Base-by-base conservation (phyloP, 1,140 invertebrate genomes). In the Magallana ariakensis region DNA sequence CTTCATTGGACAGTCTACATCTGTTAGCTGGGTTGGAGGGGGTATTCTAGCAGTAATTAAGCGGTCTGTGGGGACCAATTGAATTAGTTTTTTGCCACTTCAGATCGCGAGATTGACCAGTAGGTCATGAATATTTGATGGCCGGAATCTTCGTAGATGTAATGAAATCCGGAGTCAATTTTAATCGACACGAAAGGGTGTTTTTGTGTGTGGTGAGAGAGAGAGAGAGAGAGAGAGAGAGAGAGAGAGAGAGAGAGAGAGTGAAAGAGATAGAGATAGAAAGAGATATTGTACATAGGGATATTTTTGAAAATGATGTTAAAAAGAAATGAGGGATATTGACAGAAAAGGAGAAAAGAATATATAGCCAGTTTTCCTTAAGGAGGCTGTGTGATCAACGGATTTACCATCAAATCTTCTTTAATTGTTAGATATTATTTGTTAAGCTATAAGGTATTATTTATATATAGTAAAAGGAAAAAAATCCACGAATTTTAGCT, bases 101-200 rank as follows among this genome's bases (percentile, higher is more conserved):
- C 26, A 26, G 22, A 19, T 75, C 22, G 66, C 66, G 22, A 75
- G 66, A 22, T 26, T 26, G 66, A 26, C 22, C 66, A 26, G 66
- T 4, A 26, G 66, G 33, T 75, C 66, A 75, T 75, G 66, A 75
- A 75, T 75, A 26, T 75, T 75, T 75, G 33, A 75, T 75, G 66
- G 22, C 19, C 22, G 66, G 66, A 75, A 33, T 75, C 66, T 46
- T 33, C 33, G 22, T 46, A 75, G 66, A 75, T 75, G 66, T 75
- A 75, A 75, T 75, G 22, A 75, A 75, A 75, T 75, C 66, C 66
- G 66, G 22, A 75, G 66, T 75, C 66, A 75, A 26, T 75, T 75
- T 75, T 33, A 75, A 75, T 75, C 10, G 22, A 75, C 66, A 75
- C 66, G 66, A 75, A 33, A 75, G 33, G 33, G 33, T 46, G 33